Conservation (phyloP, 1,140 invertebrate species). For the Battus philenor region DNA sequence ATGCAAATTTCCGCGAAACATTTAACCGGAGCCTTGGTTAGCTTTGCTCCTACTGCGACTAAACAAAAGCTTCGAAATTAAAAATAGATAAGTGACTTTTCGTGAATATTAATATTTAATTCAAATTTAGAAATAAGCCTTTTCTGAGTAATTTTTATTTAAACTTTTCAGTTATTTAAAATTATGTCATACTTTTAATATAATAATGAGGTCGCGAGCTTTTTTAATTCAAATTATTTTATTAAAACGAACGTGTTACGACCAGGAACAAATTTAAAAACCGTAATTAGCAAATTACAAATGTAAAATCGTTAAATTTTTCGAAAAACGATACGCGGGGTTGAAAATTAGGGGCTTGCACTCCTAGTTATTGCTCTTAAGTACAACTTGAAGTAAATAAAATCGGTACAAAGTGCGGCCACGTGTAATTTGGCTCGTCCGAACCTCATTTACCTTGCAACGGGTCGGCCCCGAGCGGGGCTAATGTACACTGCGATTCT, state of each 20-base stretch:
- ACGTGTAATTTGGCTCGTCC: slow-evolving; percentile 66
- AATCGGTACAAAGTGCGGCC: slow-evolving; percentile 52
- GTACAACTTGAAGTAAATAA: slow-evolving; percentile 72
- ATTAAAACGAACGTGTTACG: too few species aligned
- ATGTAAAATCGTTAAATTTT: background rate
- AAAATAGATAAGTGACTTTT: slow-evolving; percentile 23
- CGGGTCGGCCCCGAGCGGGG: slow-evolving; percentile 41
- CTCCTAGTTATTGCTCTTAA: slow-evolving; percentile 69
- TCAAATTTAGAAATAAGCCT: too few species aligned
- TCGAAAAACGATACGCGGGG: slow-evolving; percentile 36
- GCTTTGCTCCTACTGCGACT: slow-evolving; percentile 38
- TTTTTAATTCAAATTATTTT: too few species aligned
- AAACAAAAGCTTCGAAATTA: slow-evolving; percentile 44
- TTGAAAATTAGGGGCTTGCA: slow-evolving; percentile 53
- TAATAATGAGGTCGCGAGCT: too few species aligned
- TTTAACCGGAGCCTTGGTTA: slow-evolving; percentile 56
- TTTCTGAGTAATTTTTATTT: too few species aligned
- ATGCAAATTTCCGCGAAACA: slow-evolving; percentile 72
- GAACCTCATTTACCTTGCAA: slow-evolving; percentile 64
- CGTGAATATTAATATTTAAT: slow-evolving; percentile 1
- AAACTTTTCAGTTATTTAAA: too few species aligned
- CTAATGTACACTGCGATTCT: slow-evolving; percentile 50
- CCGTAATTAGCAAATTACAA: slow-evolving; percentile 6
- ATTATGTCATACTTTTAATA: too few species aligned
- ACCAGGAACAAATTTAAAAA: too few species aligned